Evolutionary conservation across 35 echinoderm and acorn worm genomes (phyloP).

Genomic region (Acanthaster planci): DNA sequence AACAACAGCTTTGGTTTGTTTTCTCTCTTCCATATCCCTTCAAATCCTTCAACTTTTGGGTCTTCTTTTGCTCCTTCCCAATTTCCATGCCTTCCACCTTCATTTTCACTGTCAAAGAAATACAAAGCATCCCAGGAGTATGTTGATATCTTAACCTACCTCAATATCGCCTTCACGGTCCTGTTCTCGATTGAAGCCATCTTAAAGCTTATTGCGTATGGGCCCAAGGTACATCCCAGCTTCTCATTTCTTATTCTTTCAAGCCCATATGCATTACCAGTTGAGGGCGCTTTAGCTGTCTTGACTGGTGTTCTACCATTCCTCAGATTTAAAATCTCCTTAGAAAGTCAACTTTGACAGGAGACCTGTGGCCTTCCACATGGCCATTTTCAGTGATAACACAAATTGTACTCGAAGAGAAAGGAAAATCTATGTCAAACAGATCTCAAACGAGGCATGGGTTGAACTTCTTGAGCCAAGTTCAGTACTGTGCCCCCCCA

Average conservation of each 20-base stretch:
- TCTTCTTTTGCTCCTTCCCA: background rate
- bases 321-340: too few relatives aligned
- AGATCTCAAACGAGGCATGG: too few relatives aligned
- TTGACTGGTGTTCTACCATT: too few relatives aligned
- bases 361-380: too few relatives aligned
- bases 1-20: background rate
- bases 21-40: background rate
- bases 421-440: too few relatives aligned
- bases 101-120: conserved; percentile 29
- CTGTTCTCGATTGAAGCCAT: conserved; percentile 94
- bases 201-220: conserved; percentile 88
- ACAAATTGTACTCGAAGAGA: too few relatives aligned
- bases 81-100: background rate
- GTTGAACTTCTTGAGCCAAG: too few relatives aligned
- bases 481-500: too few relatives aligned
- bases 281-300: too few relatives aligned
- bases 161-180: conserved; percentile 91
- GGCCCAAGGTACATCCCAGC: conserved; percentile 68
- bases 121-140: conserved; percentile 54
- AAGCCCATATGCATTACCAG: background rate
- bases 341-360: too few relatives aligned
- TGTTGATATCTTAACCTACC: conserved; percentile 38
- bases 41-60: background rate
- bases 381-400: too few relatives aligned
- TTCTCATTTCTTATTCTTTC: conserved; percentile 4